Evolutionary conservation across 2,888 invertebrate genomes (phyloP), one percentile per base, ranked within the genome.

Genomic region (Callyntrura sp.): DNA sequence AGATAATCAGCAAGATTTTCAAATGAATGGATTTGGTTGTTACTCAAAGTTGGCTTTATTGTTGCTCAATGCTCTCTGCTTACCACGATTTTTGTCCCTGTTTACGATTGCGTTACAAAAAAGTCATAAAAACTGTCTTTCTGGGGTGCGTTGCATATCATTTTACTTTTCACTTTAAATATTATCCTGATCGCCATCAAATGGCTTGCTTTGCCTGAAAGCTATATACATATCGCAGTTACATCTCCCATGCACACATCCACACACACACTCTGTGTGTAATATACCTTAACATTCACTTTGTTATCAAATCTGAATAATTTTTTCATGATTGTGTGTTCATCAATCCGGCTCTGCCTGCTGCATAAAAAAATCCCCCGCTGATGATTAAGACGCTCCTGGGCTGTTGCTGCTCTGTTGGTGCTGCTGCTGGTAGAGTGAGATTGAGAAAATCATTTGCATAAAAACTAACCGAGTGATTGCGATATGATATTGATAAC

Each of bases 61-160:
- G 35, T 35, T 35, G 35, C 35, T 35, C 35, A 35, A 35, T 35
- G 35, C 35, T 68, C 28, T 6, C 35, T n/a, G 68, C 35, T 35
- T 35, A 6, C 35, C 35, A 35, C 35, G 5, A 51, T 51, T 51
- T 51, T 51, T 14, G 11, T 51, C 51, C 14, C 14, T 14, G 11
- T 51, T 14, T 51, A 11, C 60, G 17, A 3, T n/a, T 17, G n/a
- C n/a, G 60, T 60, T 17, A 20, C 17, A 68, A 35, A 35, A 73
- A 45, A 43, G 20, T 12, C 45, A 20, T 45, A 45, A 73, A 60
- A 70, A 73, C 20, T 73, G 45, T 43, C 43, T 43, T 73, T 73
- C 45, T 45, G 70, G 70, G 70, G 70, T 73, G 70, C 45, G 70
- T 73, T 70, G 45, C 23, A 45, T 45, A 73, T 73, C 45, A 73